Evolutionary conservation across 1,140 invertebrate species (phyloP), one percentile per base, ranked within the genome.

Genomic region (Scaptomyza montana): DNA sequence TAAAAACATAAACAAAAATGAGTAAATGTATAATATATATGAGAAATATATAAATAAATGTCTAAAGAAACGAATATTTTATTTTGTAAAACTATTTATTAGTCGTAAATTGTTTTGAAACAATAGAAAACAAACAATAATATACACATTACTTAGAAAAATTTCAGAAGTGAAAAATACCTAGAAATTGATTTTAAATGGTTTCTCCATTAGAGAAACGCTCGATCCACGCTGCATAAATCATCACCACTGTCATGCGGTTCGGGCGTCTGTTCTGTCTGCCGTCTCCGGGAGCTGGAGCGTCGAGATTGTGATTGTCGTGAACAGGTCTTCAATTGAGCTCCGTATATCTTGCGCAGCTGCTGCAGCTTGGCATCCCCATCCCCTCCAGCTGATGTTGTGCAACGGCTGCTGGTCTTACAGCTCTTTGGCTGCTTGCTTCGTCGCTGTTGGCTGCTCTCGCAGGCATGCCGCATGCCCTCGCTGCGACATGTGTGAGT

Each of bases 241-340:
- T 91, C 90, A 51, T 91, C 90, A n/a, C 78, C 90, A 36, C 90
- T 91, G 46, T 91, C 90, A 28, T 85, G 78, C 9, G 62, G 69
- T 2, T 68, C 57, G 12, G 82, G 84, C 7, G 77, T 78, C 33
- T 77, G 69, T 13, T 78, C 60, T 16, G 72, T 53, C 2, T 59
- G 33, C 5, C 63, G 72, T 2, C 70, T 62, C 13, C 63, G 64
- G 0, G 67, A 66, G 1, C 63, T 87, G 46, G 77, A 70, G 4
- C 78, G 75, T 10, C 8, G 33, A 6, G 3, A 36, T 9, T 89
- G 78, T 0, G 90, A 89, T 45, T 89, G 81, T 8, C 86, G 62
- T 1, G 86, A 89, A n/a, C 72, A 70, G 1, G 72, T 68, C 67
- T 89, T 91, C 1, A 45, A 56, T 53, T 77, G 74, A 3, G 78